Evolutionary conservation across 2,797 vertebrate species (phyloP).

Genomic region (Malurus leucopterus): DNA sequence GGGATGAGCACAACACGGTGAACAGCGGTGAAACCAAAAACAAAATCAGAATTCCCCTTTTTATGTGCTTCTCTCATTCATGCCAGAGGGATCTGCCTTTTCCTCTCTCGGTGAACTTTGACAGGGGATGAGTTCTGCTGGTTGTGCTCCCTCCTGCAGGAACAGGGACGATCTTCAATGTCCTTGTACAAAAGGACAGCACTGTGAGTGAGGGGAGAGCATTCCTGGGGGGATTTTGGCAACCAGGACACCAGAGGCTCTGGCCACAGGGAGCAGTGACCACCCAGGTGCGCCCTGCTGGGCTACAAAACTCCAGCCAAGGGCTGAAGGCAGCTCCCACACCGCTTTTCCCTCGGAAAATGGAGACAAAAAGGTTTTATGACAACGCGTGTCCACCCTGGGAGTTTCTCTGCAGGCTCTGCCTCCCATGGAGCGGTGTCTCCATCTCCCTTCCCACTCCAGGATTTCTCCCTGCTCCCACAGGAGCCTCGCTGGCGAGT

Average conservation of each 20-base stretch:
- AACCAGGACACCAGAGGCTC: rapidly evolving
- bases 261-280: rapidly evolving
- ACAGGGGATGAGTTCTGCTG: neutral
- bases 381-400: neutral
- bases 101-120: neutral
- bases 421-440: neutral
- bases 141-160: neutral
- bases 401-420: neutral
- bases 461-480: neutral
- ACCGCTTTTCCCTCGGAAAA: neutral
- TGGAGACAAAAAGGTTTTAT: neutral
- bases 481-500: neutral
- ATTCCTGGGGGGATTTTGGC: neutral
- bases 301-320: rapidly evolving
- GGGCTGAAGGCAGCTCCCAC: neutral
- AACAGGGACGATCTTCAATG: rapidly evolving
- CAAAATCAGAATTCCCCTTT: neutral
- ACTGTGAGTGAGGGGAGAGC: rapidly evolving
- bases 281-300: rapidly evolving
- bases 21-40: neutral
- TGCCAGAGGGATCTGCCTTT: neutral
- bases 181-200: rapidly evolving
- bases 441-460: neutral
- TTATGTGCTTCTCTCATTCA: rapidly evolving
- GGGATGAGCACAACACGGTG: rapidly evolving